Evolutionary conservation across 2,113 vertebrate species (phyloP), one percentile per base, ranked within the genome.

Genomic region (Speoplatyrhinus poulsoni): DNA sequence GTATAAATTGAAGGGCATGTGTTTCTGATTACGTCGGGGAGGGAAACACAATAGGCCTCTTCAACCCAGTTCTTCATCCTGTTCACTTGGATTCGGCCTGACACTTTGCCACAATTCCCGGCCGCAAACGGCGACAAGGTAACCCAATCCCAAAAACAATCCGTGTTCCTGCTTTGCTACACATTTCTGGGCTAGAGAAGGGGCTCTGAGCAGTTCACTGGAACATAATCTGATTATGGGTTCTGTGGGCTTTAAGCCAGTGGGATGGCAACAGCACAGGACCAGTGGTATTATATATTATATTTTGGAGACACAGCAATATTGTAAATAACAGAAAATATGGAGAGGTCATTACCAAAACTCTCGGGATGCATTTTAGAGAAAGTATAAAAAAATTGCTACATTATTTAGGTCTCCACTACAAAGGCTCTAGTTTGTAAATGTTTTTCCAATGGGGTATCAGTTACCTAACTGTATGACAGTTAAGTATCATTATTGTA

Each of bases 1-100:
- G 26, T 26, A 60, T 77, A 58, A 58, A 72, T 82, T 69, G 79
- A 70, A 70, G 73, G 68, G 72, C 90, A 92, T 89, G 61, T 92
- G 91, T 74, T 92, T 85, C 86, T 83, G 82, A 82, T 92, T 92
- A 92, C 67, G 10, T 60, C 49, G 53, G 73, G 72, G 48, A 0
- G 69, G 60, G 83, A 85, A 92, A 90, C 86, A 91, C 85, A 92
- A 92, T 87, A 84, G 87, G 55, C 85, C 84, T 85, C 82, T 87
- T 85, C 81, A 83, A 72, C 75, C 76, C 57, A 68, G 72, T 67
- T 83, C 86, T 82, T 87, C 84, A 91, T 90, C 74, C 85, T 86
- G 90, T 88, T 85, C 81, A 53, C 82, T 82, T 68, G 81, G 86
- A 92, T 90, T 81, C 75, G 72, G 81, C 77, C 80, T 88, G 91